Percentiles rank a stretch among this genome's conserved stretches.
Evolutionary conservation across 2,888 invertebrate species (phyloP).

Genomic region (Polyommatus iphigenia): DNA sequence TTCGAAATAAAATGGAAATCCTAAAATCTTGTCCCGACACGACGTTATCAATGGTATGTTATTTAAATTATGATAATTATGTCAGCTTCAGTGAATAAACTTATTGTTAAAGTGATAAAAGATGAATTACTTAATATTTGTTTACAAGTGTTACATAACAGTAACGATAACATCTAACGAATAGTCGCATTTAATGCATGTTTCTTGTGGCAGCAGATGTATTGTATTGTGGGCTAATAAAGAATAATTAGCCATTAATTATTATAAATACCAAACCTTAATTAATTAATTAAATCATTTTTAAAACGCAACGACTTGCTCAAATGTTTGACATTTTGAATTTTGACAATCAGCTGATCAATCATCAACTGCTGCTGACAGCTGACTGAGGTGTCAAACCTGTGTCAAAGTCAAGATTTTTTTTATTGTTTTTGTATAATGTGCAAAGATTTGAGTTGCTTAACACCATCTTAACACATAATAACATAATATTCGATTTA

Average conservation of each 20-base stretch:
- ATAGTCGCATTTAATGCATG: not conserved
- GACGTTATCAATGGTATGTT: not conserved
- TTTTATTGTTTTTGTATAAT: too few species aligned
- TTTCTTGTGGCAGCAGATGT: not conserved
- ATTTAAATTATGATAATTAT: not conserved
- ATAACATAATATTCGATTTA: too few species aligned
- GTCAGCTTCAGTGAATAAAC: not conserved
- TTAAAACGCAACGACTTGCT: too few species aligned
- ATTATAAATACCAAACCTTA: too few species aligned
- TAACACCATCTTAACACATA: too few species aligned
- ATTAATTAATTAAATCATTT: too few species aligned
- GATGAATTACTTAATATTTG: not conserved
- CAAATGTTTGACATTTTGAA: too few species aligned
- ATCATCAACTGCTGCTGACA: too few species aligned
- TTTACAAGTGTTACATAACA: conserved; percentile 7
- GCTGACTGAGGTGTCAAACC: too few species aligned
- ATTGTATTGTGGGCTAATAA: not conserved
- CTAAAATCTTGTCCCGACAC: not conserved
- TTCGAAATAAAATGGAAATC: not conserved
- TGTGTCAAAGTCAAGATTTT: too few species aligned
- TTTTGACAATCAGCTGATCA: too few species aligned
- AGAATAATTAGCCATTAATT: not conserved
- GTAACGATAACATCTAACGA: not conserved
- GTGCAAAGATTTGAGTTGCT: too few species aligned
- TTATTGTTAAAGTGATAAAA: not conserved